Evolutionary conservation across 2,888 invertebrate genomes (phyloP).

Genomic region (Drosophila hamatofila): DNA sequence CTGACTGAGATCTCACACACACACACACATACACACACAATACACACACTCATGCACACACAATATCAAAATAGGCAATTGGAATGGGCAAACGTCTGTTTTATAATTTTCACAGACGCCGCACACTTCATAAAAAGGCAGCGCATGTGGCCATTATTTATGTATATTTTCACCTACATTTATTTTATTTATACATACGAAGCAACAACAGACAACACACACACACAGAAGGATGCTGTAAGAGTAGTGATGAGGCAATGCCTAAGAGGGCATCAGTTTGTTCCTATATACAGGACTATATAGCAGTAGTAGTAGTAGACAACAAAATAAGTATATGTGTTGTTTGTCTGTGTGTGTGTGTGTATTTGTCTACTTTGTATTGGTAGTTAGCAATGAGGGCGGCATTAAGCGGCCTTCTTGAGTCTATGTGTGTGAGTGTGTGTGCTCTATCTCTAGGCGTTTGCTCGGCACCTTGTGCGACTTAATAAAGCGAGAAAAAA

Average conservation of each 20-base stretch:
- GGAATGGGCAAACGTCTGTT: conserved; percentile 44
- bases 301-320: conserved; percentile 1
- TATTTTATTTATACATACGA: conserved; percentile 65
- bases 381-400: conserved; percentile 51
- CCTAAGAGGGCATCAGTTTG: conserved; percentile 45
- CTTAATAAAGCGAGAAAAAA: conserved; percentile 63
- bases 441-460: conserved; percentile 38
- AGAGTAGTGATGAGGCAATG: conserved; percentile 45
- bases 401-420: conserved; percentile 37
- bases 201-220: conserved; percentile 6
- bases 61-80: not conserved
- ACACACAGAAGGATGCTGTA: conserved; percentile 37
- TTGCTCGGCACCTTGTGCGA: conserved; percentile 34
- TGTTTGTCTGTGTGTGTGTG: conserved; percentile 3
- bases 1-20: conserved; percentile 19
- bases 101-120: conserved; percentile 69
- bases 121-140: conserved; percentile 64
- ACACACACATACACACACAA: not conserved
- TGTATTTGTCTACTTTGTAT: conserved; percentile 29
- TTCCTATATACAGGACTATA: conserved; percentile 23
- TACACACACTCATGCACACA: conserved; percentile 1
- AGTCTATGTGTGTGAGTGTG: conserved; percentile 3
- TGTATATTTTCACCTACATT: conserved; percentile 79
- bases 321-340: conserved; percentile 8
- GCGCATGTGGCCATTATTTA: conserved; percentile 74